phyloP scores from a whole-genome alignment of 2,888 invertebrate species.

The Molorchus minor region DNA sequence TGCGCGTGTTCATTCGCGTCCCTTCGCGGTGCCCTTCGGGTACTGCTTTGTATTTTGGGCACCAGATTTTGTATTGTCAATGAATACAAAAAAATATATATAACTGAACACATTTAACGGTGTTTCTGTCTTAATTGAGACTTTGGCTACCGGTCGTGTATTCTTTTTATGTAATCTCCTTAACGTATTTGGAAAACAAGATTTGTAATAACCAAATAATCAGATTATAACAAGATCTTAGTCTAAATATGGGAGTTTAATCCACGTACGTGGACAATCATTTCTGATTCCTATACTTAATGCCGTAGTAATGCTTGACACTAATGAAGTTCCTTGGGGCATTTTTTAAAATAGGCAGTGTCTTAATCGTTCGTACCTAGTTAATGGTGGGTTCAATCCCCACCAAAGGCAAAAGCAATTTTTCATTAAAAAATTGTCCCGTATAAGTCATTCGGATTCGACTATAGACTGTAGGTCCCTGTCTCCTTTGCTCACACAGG shows the following conservation, averaged over 20 bases:
- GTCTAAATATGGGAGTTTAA: neutral
- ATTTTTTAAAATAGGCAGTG: neutral
- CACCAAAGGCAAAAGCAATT: too few relatives aligned
- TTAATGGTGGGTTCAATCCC: too few relatives aligned
- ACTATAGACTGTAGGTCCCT: too few relatives aligned
- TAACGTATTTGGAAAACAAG: conserved; percentile 6
- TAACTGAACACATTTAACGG: neutral
- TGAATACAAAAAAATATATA: neutral
- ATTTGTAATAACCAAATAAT: conserved; percentile 6
- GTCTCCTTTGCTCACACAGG: too few relatives aligned
- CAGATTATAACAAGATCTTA: neutral
- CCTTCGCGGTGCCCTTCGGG: too few relatives aligned
- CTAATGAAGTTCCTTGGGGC: neutral
- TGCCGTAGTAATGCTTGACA: neutral
- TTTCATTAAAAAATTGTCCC: too few relatives aligned
- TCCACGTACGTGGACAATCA: neutral
- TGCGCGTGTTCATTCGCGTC: neutral
- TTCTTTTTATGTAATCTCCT: conserved; percentile 4
- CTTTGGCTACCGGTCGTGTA: neutral
- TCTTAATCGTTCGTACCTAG: too few relatives aligned
- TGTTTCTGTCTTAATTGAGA: neutral
- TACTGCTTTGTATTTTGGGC: too few relatives aligned
- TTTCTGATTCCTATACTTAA: neutral
- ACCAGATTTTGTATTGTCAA: neutral
- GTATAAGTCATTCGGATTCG: too few relatives aligned